Percentiles rank a stretch among this genome's conserved stretches.
These are phyloP conservation scores for Amphiura filiformis DNA, from an alignment of 35 echinoderm and acorn worm species.

Conservation along the genomic window DNA sequence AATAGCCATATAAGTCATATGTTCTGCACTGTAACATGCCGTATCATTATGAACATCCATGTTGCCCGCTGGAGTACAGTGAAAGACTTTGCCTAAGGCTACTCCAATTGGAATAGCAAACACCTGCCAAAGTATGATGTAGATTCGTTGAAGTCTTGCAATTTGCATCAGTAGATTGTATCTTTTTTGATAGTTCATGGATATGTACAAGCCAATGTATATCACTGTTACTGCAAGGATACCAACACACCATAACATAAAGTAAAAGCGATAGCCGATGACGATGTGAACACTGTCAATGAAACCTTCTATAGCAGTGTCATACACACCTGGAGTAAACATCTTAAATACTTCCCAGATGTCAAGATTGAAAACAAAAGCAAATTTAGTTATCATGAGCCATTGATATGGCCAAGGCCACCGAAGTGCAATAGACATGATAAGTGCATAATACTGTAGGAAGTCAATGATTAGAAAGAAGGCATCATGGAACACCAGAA, in stretches of 20 bases:
- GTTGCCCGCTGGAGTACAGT: slow-evolving; percentile 76
- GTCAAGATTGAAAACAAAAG: slow-evolving; percentile 78
- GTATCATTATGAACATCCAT: slow-evolving; percentile 93
- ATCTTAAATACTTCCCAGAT: slow-evolving; percentile 96
- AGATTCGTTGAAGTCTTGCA: slow-evolving; percentile 66
- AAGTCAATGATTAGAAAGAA: slow-evolving; percentile 69
- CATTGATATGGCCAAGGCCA: slow-evolving; percentile 89
- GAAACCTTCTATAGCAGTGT: slow-evolving; percentile 62
- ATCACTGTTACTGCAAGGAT: slow-evolving; percentile 49
- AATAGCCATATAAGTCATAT: slow-evolving; percentile 71
- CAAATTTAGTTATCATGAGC: slow-evolving; percentile 54
- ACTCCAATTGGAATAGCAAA: slow-evolving; percentile 84
- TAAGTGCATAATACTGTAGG: slow-evolving; percentile 87
- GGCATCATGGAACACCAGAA: slow-evolving; percentile 71
- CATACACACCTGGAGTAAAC: slow-evolving; percentile 58
- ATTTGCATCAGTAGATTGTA: slow-evolving; percentile 84
- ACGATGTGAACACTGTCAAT: slow-evolving; percentile 63
- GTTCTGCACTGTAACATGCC: slow-evolving; percentile 64
- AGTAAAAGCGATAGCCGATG: slow-evolving; percentile 78
- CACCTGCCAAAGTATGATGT: slow-evolving; percentile 65
- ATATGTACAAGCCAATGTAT: slow-evolving; percentile 70
- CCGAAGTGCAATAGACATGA: slow-evolving; percentile 71
- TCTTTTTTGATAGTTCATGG: slow-evolving; percentile 86
- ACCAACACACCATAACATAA: slow-evolving; percentile 71
- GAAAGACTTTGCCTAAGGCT: slow-evolving; percentile 73